Base-by-base conservation (phyloP, 2,113 vertebrate genomes). In the Carollia perspicillata region DNA sequence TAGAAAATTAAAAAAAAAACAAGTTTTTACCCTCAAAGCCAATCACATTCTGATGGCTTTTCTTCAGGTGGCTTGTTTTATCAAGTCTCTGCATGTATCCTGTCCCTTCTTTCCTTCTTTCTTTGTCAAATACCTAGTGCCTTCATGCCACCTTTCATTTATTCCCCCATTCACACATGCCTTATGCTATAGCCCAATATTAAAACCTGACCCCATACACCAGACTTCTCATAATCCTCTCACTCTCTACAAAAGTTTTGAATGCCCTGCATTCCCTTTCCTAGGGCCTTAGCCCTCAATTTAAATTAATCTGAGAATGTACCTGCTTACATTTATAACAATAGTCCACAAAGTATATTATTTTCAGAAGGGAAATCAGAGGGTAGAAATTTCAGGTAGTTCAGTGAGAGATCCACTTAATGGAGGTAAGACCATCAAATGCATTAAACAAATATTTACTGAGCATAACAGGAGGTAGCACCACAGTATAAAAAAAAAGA, bases 11-110 rank as follows among this genome's bases (percentile, higher is more conserved):
- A 86, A 49, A 84, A 81, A 86, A 66, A 47, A n/a, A 4, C 66
- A 89, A 47, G 3, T 93, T 89, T 93, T 30, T 81, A 58, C 26
- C 22, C 28, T 94, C 68, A 96, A 93, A 90, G 12, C 12, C 79
- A 80, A 28, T 55, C 40, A 37, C 7, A 80, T 47, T 71, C 66
- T 90, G 40, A 53, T 47, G 16, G 9, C 30, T 49, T 90, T 80
- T 35, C 65, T 37, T 63, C 12, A 26, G 13, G 30, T 51, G 7
- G 4, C 10, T 58, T 60, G 2, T 42, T 75, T 90, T 16, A 44
- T 58, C 28, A 49, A 71, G 26, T 40, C 35, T 85, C 53, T 35
- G 44, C 28, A 37, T 40, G 1, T 18, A 40, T 17, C 66, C 17
- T 20, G 6, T 78, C 28, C 5, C 28, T 74, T 87, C 58, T 66